A percentile compares a stretch with the other conserved stretches of the same genome.
These are phyloP conservation scores for Pollenia labialis DNA, from an alignment of 2,888 invertebrate genomes.

Conservation along the genomic window DNA sequence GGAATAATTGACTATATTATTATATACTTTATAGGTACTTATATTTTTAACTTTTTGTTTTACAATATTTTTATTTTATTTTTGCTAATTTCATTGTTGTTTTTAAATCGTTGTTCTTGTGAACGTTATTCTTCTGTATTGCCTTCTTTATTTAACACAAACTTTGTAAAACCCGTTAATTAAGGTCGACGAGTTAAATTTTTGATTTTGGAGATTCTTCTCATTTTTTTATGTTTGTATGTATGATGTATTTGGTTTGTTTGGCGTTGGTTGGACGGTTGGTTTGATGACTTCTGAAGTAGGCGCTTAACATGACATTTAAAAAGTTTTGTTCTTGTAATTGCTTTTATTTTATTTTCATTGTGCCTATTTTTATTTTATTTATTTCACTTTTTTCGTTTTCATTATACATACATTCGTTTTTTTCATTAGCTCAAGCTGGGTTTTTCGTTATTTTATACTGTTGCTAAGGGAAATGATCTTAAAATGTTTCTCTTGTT, in stretches of 20 bases:
- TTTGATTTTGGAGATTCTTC: background rate
- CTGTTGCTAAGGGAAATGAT: slow-evolving; percentile 32
- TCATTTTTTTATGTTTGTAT: background rate
- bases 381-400: background rate
- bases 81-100: slow-evolving; percentile 18
- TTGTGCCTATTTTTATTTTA: background rate
- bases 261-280: background rate
- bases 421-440: background rate
- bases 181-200: slow-evolving; percentile 33
- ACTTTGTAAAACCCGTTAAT: slow-evolving; percentile 41
- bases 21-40: too few relatives aligned
- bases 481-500: background rate
- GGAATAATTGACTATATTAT: too few relatives aligned
- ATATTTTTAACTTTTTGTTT: too few relatives aligned
- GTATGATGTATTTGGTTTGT: background rate
- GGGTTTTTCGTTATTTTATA: background rate
- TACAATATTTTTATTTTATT: too few relatives aligned
- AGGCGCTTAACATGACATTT: slow-evolving; percentile 49
- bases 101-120: background rate
- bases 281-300: slow-evolving; percentile 20
- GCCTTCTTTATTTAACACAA: background rate
- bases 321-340: slow-evolving; percentile 15
- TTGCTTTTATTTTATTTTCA: slow-evolving; percentile 7
- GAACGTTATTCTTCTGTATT: background rate
- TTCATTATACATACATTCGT: background rate